Conservation (phyloP, 2,888 invertebrate species). For the Synanthedon tipuliformis region DNA sequence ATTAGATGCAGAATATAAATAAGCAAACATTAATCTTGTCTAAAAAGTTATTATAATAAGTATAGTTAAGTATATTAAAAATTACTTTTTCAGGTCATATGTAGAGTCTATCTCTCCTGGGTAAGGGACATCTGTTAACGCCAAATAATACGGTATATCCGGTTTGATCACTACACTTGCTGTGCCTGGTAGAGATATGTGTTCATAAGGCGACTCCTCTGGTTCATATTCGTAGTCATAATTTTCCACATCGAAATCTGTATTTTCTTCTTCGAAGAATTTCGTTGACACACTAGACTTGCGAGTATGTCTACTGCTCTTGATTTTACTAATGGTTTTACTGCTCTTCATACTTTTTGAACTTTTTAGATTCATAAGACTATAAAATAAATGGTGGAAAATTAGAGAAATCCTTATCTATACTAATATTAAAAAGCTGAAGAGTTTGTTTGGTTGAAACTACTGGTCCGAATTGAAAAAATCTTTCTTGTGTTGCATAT, state of each 20-base stretch:
- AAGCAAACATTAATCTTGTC: too few species aligned
- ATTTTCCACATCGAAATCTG: conserved; percentile 40
- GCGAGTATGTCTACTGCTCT: not conserved
- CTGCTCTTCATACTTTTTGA: too few species aligned
- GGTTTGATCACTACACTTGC: conserved; percentile 21
- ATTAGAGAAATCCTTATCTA: too few species aligned
- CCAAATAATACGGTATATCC: conserved; percentile 34
- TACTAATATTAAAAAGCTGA: too few species aligned
- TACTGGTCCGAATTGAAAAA: too few species aligned
- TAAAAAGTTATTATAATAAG: not conserved
- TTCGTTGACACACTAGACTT: not conserved
- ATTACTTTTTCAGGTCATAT: conserved; percentile 47
- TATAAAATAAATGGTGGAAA: too few species aligned
- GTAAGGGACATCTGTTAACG: conserved; percentile 49
- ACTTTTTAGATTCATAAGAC: too few species aligned
- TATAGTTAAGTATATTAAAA: not conserved
- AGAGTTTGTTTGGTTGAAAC: too few species aligned
- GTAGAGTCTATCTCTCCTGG: conserved; percentile 48
- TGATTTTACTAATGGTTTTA: too few species aligned
- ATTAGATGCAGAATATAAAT: too few species aligned
- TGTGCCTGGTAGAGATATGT: conserved; percentile 14
- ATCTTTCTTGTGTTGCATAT: too few species aligned
- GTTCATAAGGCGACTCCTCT: conserved; percentile 30
- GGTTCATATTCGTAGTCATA: conserved; percentile 23
- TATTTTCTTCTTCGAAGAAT: conserved; percentile 14